Base-by-base conservation (phyloP, 1,140 invertebrate genomes). In the Psilanteris sp. region DNA sequence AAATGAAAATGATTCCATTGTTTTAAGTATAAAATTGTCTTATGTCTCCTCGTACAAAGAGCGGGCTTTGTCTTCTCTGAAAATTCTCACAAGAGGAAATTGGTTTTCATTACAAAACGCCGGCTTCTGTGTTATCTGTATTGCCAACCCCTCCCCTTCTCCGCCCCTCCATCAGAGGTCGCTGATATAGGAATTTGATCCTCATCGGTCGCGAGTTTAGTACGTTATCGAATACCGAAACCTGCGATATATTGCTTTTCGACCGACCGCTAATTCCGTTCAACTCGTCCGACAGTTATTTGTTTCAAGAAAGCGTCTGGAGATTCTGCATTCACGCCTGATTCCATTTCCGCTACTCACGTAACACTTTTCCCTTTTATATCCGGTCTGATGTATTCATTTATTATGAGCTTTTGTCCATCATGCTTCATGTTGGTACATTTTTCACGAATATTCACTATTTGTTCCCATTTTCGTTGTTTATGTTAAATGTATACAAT, bases 171-270 rank as follows among this genome's bases (percentile, higher is more conserved):
- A 81, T 81, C 46, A 61, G 66, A 39, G 62, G 66, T 34, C 48
- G 31, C 48, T 57, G 71, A 79, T 81, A 81, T 81, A 71, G 80
- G 76, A 83, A 81, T 81, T 82, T 80, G 73, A 81, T 83, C 76
- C 73, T 78, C 74, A 79, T 77, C 72, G 75, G 22, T 8, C 62
- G 36, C 41, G 46, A 50, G 32, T 41, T 39, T 32, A 20, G 34
- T 36, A 22, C 18, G 46, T 55, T 66, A 77, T 81, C 79, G 75
- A 77, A 74, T 78, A 64, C 75, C 72, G 46, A 81, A 77, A 62
- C 67, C 76, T 77, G 57, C 44, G 77, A 43, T 80, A 80, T 79
- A 80, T 80, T 79, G 79, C 77, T 50, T 62, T 73, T 78, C 77
- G 67, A 79, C 55, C 75, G 39, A 75, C 79, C 67, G 72, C 72